These are phyloP conservation scores for Ceraclea dissimilis DNA, from an alignment of 2,888 invertebrate species.

Conservation along the genomic window DNA sequence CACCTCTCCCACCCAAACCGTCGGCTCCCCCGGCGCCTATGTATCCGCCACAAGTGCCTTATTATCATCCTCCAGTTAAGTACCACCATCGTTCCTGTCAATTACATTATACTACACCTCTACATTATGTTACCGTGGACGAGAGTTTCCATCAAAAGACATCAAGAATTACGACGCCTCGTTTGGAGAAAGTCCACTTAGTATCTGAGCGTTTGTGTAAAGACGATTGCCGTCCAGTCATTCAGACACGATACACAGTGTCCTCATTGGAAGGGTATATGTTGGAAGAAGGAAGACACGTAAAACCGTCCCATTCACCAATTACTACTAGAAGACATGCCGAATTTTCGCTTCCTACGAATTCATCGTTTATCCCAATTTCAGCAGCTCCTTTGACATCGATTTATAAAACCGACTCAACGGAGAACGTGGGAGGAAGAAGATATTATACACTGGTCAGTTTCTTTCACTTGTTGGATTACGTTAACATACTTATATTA, in stretches of 20 bases:
- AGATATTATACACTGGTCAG: not conserved
- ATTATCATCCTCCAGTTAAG: constrained; percentile 22
- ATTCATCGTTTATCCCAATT: not conserved
- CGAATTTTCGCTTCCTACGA: not conserved
- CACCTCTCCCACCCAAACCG: constrained; percentile 22
- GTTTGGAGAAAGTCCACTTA: not conserved
- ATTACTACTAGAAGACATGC: not conserved
- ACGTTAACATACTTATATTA: not conserved
- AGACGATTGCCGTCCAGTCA: not conserved
- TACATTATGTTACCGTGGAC: not conserved
- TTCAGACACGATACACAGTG: not conserved
- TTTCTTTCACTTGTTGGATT: not conserved
- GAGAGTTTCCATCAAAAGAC: not conserved
- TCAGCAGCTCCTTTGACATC: not conserved
- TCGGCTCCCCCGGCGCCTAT: constrained; percentile 17
- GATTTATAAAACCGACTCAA: not conserved
- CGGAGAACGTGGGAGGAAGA: not conserved
- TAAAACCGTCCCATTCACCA: not conserved
- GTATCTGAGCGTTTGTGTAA: not conserved
- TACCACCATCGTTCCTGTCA: not conserved
- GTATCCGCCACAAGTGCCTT: constrained; percentile 22
- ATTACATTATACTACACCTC: not conserved
- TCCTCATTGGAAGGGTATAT: not conserved
- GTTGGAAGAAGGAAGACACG: not conserved
- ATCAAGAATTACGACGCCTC: not conserved